A percentile compares a stretch with the other conserved stretches of the same genome.
phyloP scores from a whole-genome alignment of 2,113 vertebrate genomes.

The Peromyscus maniculatus region DNA sequence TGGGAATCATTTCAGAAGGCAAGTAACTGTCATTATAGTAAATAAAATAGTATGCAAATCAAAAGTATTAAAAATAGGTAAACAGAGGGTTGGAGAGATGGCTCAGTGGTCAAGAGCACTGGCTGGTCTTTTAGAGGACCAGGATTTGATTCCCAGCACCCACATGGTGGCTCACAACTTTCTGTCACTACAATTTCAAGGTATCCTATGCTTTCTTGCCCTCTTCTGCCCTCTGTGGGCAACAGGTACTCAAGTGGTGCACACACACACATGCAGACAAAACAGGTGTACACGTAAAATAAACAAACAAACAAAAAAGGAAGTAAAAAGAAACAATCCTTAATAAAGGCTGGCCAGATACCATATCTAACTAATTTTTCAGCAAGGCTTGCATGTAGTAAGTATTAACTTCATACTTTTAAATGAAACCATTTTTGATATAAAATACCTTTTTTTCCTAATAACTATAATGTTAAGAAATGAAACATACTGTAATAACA shows the following conservation, averaged over 20 bases:
- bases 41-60: conserved; percentile 44
- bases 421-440: conserved; percentile 3
- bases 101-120: neutral
- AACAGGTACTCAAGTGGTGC: neutral
- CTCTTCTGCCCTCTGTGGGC: too few relatives aligned
- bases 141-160: neutral
- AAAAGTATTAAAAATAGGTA: neutral
- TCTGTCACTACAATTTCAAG: neutral
- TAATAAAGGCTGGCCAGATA: neutral
- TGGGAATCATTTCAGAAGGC: neutral
- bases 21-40: neutral
- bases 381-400: neutral
- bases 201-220: neutral
- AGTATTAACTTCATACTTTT: neutral
- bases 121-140: neutral
- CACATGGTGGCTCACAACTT: too few relatives aligned
- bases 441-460: conserved; percentile 19
- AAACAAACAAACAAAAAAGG: neutral
- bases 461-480: conserved; percentile 37
- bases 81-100: neutral
- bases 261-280: neutral
- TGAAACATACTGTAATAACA: neutral
- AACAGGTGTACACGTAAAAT: neutral
- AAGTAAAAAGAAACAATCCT: neutral
- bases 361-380: neutral